These are phyloP conservation scores for Mus spretus DNA, from an alignment of 2,797 vertebrate genomes.

Conservation along the genomic window DNA sequence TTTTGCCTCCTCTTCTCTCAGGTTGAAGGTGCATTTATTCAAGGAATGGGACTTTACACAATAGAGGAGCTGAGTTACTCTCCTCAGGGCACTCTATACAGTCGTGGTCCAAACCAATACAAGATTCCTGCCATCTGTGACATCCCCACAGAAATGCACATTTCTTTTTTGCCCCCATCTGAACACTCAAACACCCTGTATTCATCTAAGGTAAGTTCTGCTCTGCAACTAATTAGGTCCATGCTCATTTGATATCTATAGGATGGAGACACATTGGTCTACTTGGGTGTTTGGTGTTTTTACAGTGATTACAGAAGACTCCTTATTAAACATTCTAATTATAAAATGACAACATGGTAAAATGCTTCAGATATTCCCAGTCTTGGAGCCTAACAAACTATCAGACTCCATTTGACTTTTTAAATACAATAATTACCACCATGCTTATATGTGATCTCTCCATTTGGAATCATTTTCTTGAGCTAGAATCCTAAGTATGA, in stretches of 20 bases:
- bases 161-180: conserved; percentile 90
- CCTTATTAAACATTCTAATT: not conserved
- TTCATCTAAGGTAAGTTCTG: conserved; percentile 92
- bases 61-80: conserved; percentile 94
- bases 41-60: conserved; percentile 94
- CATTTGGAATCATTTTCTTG: conserved; percentile 10
- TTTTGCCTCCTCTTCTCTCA: conserved; percentile 76
- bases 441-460: not conserved
- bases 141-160: conserved; percentile 89
- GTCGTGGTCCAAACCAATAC: conserved; percentile 92
- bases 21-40: conserved; percentile 94
- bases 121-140: conserved; percentile 94
- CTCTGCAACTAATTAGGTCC: not conserved
- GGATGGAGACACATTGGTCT: not conserved
- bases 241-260: not conserved
- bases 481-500: not conserved
- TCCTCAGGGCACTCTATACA: conserved; percentile 91
- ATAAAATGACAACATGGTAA: not conserved
- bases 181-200: conserved; percentile 92
- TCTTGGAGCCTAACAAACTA: not conserved
- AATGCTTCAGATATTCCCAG: not conserved
- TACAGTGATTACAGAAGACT: not conserved
- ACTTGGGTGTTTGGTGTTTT: not conserved
- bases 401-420: conserved; percentile 12
- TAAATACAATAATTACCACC: not conserved